Percentiles rank a stretch among this genome's conserved stretches.
Evolutionary conservation across 2,888 invertebrate species (phyloP).

Genomic region (Conus canariensis): DNA sequence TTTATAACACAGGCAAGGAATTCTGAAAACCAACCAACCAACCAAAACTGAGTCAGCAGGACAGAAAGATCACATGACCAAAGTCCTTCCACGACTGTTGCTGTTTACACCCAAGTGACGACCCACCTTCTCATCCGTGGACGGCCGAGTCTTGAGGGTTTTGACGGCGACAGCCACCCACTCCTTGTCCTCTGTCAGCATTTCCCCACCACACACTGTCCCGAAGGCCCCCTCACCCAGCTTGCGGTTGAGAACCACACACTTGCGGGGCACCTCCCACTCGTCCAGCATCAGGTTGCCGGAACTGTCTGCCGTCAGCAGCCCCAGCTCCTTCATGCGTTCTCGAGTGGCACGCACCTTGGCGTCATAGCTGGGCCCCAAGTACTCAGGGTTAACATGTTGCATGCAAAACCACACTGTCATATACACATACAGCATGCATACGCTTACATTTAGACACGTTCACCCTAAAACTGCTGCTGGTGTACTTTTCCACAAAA

Average conservation of each 20-base stretch:
- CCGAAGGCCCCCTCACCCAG: constrained; percentile 94
- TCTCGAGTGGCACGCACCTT: constrained; percentile 84
- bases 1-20: too few species aligned
- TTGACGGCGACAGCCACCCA: constrained; percentile 86
- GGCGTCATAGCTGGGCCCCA: constrained; percentile 82
- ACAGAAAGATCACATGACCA: too few species aligned
- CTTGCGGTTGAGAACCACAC: constrained; percentile 83
- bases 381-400: neutral
- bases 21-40: too few species aligned
- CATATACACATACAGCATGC: neutral
- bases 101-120: too few species aligned
- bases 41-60: too few species aligned
- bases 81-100: too few species aligned
- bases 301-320: constrained; percentile 80
- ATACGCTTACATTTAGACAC: neutral
- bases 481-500: too few species aligned
- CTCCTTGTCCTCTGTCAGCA: constrained; percentile 84
- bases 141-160: constrained; percentile 90
- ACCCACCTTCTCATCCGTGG: constrained; percentile 87
- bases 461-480: neutral
- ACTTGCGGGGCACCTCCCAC: constrained; percentile 92
- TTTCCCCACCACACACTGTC: constrained; percentile 94
- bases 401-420: neutral
- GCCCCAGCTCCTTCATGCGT: constrained; percentile 86
- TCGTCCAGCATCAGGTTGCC: constrained; percentile 84